phyloP scores from a whole-genome alignment of 2,113 vertebrate species.

The Phylloscopus whistleri region DNA sequence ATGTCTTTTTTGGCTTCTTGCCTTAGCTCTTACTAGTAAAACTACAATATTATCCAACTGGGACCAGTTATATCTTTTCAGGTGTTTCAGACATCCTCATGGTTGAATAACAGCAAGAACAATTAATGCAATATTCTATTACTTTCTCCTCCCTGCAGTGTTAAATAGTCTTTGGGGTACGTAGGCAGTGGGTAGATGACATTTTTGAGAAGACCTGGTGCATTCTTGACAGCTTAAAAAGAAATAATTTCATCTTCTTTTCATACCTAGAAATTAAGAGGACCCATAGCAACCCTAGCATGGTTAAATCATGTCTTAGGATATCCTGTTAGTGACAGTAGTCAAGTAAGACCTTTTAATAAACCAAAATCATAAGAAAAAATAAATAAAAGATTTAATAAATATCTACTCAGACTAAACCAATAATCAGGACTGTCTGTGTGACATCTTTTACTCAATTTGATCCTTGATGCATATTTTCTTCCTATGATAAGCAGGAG shows the following conservation, averaged over 20 bases:
- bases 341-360: not conserved
- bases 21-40: not conserved
- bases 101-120: constrained; percentile 12
- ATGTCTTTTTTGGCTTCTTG: not conserved
- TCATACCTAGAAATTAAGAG: not conserved
- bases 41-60: not conserved
- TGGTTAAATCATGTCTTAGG: not conserved
- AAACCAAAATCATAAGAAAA: not conserved
- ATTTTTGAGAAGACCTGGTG: constrained; percentile 46
- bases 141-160: not conserved
- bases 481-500: not conserved
- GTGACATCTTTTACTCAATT: not conserved
- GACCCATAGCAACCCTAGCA: not conserved
- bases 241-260: constrained; percentile 29
- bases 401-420: not conserved
- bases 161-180: constrained; percentile 45
- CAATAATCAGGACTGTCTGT: not conserved
- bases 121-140: constrained; percentile 48
- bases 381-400: not conserved
- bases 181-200: constrained; percentile 13
- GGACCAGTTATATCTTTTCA: constrained; percentile 29
- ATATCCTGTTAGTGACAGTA: not conserved
- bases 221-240: constrained; percentile 38
- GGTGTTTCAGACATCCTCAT: constrained; percentile 33
- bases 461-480: not conserved